Evolutionary conservation across 2,797 vertebrate species (phyloP).

Genomic region (Eleutherodactylus coqui): DNA sequence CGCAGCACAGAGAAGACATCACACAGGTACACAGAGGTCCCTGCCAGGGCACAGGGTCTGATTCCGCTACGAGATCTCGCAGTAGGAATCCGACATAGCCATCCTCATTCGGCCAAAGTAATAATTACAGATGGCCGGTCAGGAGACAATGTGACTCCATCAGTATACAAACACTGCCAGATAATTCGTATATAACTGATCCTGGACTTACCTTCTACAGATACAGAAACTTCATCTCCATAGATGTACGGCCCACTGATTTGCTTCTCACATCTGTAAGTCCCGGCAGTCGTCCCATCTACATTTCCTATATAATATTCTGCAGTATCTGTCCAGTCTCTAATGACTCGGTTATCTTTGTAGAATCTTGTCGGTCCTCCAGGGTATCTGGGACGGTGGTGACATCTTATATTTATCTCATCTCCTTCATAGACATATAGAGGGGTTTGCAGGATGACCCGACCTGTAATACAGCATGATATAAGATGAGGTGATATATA

Average conservation of each 20-base stretch:
- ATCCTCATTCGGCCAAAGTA: too few species aligned
- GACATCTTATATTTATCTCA: neutral
- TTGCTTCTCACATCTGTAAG: neutral
- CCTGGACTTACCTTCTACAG: neutral
- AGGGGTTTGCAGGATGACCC: neutral
- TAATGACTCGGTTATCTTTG: neutral
- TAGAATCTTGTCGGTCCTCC: neutral
- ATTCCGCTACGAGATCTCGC: too few species aligned
- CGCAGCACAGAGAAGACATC: too few species aligned
- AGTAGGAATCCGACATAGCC: too few species aligned
- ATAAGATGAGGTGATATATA: neutral
- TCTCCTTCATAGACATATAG: slow-evolving; percentile 8
- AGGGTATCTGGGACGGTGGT: neutral
- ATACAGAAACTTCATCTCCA: neutral
- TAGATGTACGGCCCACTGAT: neutral
- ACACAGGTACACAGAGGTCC: too few species aligned
- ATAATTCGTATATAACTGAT: neutral
- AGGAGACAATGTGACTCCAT: too few species aligned
- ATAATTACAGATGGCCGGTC: too few species aligned
- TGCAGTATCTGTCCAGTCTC: neutral
- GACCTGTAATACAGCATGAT: neutral
- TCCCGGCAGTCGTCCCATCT: neutral
- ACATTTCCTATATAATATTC: neutral
- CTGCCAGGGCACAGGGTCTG: too few species aligned
- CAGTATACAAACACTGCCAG: neutral